Evolutionary conservation across 2,888 invertebrate species (phyloP), one percentile per base, ranked within the genome.

Genomic region (Erebia epiphron): DNA sequence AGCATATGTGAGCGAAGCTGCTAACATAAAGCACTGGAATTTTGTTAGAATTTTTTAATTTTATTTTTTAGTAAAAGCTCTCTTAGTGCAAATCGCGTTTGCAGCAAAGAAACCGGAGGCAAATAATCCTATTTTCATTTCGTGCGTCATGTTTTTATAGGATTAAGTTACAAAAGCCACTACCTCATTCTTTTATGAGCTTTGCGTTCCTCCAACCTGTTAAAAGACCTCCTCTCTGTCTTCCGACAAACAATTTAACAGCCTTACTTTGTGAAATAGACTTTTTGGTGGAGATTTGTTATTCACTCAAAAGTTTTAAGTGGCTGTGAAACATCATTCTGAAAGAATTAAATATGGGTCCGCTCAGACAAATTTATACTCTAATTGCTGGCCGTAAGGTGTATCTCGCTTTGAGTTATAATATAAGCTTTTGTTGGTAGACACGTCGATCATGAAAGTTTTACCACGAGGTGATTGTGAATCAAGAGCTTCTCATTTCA

Each of bases 241-340:
- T 86, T 82, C 85, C 80, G 83, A 86, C 86, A 87, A 89, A 91
- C 90, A 91, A 89, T 92, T 91, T 90, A 90, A 88, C 90, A 84
- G 89, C 82, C 82, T 84, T 91, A 92, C 90, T 92, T 88, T 81
- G 80, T 78, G 82, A 85, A 88, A 89, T 87, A 88, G 87, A 91
- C 90, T 92, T 90, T 91, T 88, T 84, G 79, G 84, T 86, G 83
- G 83, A 90, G 92, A 91, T 92, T 92, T 92, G 92, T 92, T 92
- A 92, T 92, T 91, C 91, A 90, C 88, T 91, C 86, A 86, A 88
- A 92, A 92, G 85, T 92, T 92, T 92, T 91, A 92, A 92, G 92
- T 91, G 91, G 86, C 89, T 92, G 91, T 89, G 91, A 91, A 91
- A 90, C 89, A 90, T 86, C 86, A 87, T 89, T 86, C 87, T 88